Base-by-base conservation (phyloP, 2,888 invertebrate genomes). In the Perdita meconis region DNA sequence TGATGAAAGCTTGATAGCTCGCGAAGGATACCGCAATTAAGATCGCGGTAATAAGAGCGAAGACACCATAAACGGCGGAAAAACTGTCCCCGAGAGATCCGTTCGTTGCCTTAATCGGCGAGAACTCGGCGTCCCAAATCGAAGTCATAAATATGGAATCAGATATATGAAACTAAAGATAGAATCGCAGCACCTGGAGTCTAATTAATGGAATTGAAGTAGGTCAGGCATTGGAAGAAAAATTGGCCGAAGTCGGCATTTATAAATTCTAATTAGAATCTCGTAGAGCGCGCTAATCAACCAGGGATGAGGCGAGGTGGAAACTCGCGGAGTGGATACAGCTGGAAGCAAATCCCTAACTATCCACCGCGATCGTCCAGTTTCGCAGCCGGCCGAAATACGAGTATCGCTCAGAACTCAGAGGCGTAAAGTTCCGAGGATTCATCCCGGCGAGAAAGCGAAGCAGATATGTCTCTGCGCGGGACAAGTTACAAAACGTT, bases 401-500 rank as follows among this genome's bases (percentile, higher is more conserved):
- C 47, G 30, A 47, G 64, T 34, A 64, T 66, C 53, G 36, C 44
- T 24, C 13, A 53, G 50, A 38, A 26, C 44, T 24, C 13, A 53
- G 50, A 38, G 60, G 30, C 40, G 65, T 26, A 47, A 71, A 70
- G 79, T 82, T 82, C 50, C 59, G 42, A 30, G 69, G 57, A 71
- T 69, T 72, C 66, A 68, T 69, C 74, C 60, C 74, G 44, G 65
- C 63, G 57, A 77, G 30, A 50, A 72, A 78, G 40, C 65, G 24
- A 65, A 67, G 59, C 72, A 73, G 71, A 68, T 83, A 57, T 47
- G 67, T 56, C 60, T 74, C 81, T 74, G 72, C 69, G 50, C 64
- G 74, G 70, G 81, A 83, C 81, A 75, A 81, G 81, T 83, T 72
- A 60, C 69, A 71, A 77, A 80, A 74, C 61, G 70, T 56, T 72